These are phyloP conservation scores for Scelioninae gen. 2 DNA, from an alignment of 2,888 invertebrate genomes.

Conservation along the genomic window DNA sequence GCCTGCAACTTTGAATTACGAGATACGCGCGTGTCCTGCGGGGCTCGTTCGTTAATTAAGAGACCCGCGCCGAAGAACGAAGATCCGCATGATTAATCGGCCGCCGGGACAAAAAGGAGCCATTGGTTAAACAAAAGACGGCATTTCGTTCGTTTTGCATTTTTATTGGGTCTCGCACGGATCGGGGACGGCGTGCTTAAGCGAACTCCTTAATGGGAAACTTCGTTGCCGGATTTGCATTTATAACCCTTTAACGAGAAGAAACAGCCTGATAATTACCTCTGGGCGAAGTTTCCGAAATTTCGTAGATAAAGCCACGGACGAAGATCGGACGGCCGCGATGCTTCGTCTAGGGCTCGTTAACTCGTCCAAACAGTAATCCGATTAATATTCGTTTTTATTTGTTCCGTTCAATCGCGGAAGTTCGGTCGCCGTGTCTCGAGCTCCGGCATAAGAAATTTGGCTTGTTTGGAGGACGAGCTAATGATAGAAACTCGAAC, in stretches of 20 bases:
- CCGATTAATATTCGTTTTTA: constrained; percentile 57
- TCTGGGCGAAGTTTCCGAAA: constrained; percentile 47
- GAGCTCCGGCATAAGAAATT: constrained; percentile 46
- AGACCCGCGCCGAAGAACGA: constrained; percentile 52
- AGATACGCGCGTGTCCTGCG: constrained; percentile 65
- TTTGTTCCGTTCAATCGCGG: constrained; percentile 29
- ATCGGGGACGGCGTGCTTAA: constrained; percentile 44
- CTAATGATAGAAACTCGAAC: constrained; percentile 73
- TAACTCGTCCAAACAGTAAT: constrained; percentile 40
- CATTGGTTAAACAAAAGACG: constrained; percentile 46
- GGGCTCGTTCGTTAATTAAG: constrained; percentile 72
- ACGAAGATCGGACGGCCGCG: constrained; percentile 32
- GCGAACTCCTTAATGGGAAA: constrained; percentile 59
- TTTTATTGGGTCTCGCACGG: constrained; percentile 36
- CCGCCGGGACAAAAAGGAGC: constrained; percentile 27
- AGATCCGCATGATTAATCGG: constrained; percentile 56
- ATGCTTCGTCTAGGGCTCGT: constrained; percentile 41
- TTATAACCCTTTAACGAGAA: constrained; percentile 67
- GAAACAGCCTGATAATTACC: constrained; percentile 57
- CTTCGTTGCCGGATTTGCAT: constrained; percentile 63
- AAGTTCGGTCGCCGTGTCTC: constrained; percentile 31
- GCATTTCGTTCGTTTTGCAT: constrained; percentile 40
- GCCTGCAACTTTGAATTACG: constrained; percentile 73
- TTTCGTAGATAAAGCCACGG: constrained; percentile 36
- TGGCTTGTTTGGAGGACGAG: constrained; percentile 60